Percentiles rank a stretch among this genome's conserved stretches.
Evolutionary conservation across 2,888 invertebrate species (phyloP).

Genomic region (Coleophora deauratella): DNA sequence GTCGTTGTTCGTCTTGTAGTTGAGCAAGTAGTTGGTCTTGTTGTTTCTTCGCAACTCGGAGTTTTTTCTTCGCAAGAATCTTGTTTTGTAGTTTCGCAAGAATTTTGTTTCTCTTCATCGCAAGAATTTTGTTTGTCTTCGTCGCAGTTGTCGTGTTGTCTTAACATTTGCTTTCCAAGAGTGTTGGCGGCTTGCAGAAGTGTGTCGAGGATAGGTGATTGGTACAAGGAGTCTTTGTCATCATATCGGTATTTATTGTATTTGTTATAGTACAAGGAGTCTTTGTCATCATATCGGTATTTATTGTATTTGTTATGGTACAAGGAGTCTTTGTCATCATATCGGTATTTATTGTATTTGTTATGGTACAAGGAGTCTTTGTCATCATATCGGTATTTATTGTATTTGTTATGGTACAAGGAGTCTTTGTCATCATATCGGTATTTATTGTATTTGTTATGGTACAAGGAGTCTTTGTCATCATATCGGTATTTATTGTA

Average conservation of each 20-base stretch:
- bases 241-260: neutral
- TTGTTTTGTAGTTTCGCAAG: constrained; percentile 4
- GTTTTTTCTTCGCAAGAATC: neutral
- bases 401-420: neutral
- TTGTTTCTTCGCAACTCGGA: too few species aligned
- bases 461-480: too few species aligned
- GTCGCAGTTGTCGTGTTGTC: constrained; percentile 7
- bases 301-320: neutral
- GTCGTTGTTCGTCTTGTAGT: too few species aligned
- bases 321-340: too few species aligned
- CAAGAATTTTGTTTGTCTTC: constrained; percentile 5
- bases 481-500: neutral
- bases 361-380: too few species aligned
- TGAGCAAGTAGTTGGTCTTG: too few species aligned
- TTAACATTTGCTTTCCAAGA: constrained; percentile 31
- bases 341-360: neutral
- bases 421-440: too few species aligned
- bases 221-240: too few species aligned
- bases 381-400: too few species aligned
- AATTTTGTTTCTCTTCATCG: neutral
- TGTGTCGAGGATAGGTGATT: neutral
- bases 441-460: neutral
- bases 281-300: too few species aligned
- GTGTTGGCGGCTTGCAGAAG: constrained; percentile 9
- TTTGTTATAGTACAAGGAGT: too few species aligned